phyloP scores from a whole-genome alignment of 2,113 vertebrate genomes.

The Orientallactaga bullata region DNA sequence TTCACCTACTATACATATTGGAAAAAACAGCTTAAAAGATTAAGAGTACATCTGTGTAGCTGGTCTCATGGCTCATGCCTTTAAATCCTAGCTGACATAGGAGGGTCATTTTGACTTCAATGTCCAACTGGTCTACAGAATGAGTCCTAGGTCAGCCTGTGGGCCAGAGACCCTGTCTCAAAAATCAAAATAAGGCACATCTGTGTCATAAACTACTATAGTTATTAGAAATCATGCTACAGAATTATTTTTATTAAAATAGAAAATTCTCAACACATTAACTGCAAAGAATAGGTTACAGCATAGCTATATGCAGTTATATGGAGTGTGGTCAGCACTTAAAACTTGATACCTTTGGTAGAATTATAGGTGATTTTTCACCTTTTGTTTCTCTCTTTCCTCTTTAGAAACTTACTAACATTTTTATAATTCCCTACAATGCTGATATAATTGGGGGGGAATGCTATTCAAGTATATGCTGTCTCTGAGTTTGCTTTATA shows the following conservation, averaged over 20 bases:
- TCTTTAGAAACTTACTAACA: background rate
- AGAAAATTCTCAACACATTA: conserved; percentile 30
- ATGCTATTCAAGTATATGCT: conserved; percentile 32
- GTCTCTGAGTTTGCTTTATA: conserved; percentile 29
- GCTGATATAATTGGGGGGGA: conserved; percentile 19
- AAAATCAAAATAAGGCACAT: no score
- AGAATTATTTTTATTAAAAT: conserved; percentile 53
- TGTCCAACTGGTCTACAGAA: no score
- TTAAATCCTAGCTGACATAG: no score
- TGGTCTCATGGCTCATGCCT: no score
- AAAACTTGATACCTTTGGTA: background rate
- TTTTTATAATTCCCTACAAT: conserved; percentile 39
- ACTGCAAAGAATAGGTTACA: conserved; percentile 39
- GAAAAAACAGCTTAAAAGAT: background rate
- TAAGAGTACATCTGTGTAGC: background rate
- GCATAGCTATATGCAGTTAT: background rate
- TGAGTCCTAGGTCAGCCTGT: no score
- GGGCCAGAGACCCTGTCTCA: no score
- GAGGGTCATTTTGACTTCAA: no score
- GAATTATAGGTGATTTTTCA: conserved; percentile 14
- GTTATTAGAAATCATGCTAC: conserved; percentile 23
- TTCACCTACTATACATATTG: background rate
- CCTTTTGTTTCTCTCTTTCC: conserved; percentile 29
- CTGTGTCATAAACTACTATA: background rate
- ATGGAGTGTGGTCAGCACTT: background rate